A percentile compares a stretch with the other conserved stretches of the same genome.
These are phyloP conservation scores for Anniella stebbinsi DNA, from an alignment of 2,797 vertebrate species.

Conservation along the genomic window DNA sequence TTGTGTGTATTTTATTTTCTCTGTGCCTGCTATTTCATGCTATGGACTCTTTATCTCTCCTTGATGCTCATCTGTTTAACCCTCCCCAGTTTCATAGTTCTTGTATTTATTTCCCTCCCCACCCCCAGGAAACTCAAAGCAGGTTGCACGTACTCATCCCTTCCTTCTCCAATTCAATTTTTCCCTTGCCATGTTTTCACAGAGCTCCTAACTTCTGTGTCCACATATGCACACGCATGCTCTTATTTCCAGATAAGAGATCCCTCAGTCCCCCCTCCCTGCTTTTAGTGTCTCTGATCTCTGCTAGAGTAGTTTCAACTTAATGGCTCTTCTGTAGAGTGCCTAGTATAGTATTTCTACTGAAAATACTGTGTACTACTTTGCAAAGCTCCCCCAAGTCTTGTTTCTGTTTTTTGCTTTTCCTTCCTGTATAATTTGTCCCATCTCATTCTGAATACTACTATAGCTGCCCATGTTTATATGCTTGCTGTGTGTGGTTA, in stretches of 20 bases:
- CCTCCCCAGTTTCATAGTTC: not conserved
- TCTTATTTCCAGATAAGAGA: not conserved
- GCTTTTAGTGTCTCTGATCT: not conserved
- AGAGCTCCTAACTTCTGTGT: not conserved
- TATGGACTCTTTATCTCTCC: not conserved
- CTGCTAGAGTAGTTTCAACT: not conserved
- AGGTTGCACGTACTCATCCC: not conserved
- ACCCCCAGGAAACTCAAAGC: not conserved
- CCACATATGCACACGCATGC: not conserved
- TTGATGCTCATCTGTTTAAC: not conserved
- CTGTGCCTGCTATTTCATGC: not conserved
- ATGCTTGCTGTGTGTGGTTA: not conserved
- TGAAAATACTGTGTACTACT: not conserved
- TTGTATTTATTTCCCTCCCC: no score
- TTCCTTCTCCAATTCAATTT: not conserved
- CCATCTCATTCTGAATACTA: not conserved
- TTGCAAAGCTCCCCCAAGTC: not conserved
- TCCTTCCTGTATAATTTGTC: not conserved
- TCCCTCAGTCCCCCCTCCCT: not conserved
- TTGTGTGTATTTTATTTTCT: not conserved
- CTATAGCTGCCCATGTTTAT: not conserved
- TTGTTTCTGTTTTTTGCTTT: not conserved
- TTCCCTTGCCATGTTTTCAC: not conserved
- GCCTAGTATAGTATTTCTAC: not conserved
- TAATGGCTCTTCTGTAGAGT: not conserved